Evolutionary conservation across 2,888 invertebrate genomes (phyloP).

Genomic region (Ptychoptera contaminata): DNA sequence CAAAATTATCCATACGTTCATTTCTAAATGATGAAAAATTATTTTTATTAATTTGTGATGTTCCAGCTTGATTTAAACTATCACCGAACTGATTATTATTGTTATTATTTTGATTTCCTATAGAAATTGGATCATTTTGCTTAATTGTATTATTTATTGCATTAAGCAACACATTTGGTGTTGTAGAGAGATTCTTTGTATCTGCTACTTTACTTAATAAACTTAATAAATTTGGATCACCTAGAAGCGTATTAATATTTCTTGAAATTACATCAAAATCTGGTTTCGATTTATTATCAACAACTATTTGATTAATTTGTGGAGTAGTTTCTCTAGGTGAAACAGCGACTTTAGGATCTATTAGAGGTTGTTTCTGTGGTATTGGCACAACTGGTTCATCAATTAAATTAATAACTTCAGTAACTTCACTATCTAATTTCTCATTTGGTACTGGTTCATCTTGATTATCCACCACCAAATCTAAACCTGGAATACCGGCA

Average conservation of each 20-base stretch:
- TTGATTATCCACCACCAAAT: slow-evolving; percentile 36
- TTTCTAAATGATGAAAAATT: neutral
- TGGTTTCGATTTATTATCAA: slow-evolving; percentile 26
- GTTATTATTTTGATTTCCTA: neutral
- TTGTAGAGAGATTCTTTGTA: neutral
- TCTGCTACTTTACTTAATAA: slow-evolving; percentile 25
- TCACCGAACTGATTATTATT: neutral
- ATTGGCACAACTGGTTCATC: neutral
- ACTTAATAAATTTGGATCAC: slow-evolving; percentile 45
- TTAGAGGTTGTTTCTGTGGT: neutral
- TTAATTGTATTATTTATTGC: neutral
- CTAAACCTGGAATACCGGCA: slow-evolving; percentile 53
- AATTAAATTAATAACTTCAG: slow-evolving; percentile 12
- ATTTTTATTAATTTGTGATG: neutral
- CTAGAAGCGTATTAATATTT: slow-evolving; percentile 44
- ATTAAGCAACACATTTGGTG: neutral
- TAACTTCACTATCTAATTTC: slow-evolving; percentile 3
- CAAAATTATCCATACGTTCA: neutral
- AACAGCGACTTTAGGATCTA: neutral
- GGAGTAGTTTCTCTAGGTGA: neutral
- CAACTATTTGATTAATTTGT: slow-evolving; percentile 18
- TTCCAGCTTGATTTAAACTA: neutral
- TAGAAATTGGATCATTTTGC: neutral
- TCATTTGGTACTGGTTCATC: slow-evolving; percentile 1
- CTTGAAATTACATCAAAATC: slow-evolving; percentile 40